phyloP scores from a whole-genome alignment of 64 coral and sea anemone species.

The Cladopsammia gracilis region DNA sequence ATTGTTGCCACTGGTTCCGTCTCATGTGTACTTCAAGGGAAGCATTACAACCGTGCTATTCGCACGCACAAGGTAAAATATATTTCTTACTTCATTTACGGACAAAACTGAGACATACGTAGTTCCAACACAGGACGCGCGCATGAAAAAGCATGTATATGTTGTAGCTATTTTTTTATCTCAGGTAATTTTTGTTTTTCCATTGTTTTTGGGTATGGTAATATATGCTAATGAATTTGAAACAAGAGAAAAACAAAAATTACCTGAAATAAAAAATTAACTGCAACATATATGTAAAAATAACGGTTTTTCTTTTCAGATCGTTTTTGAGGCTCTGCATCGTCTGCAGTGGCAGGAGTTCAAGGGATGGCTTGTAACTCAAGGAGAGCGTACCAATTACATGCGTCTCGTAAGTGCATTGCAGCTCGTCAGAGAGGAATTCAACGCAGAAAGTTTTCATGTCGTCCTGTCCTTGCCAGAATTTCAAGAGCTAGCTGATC shows the following conservation, averaged over 20 bases:
- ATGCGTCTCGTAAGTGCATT: slow-evolving; percentile 8
- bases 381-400: slow-evolving; percentile 8
- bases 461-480: slow-evolving; percentile 22
- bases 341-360: slow-evolving; percentile 42
- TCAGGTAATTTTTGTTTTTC: no score
- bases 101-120: no score
- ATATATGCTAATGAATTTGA: no score
- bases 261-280: no score
- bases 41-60: slow-evolving; percentile 41
- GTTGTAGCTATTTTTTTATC: no score
- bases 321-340: slow-evolving; percentile 68
- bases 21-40: slow-evolving; percentile 51
- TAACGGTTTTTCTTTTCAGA: no score
- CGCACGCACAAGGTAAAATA: background rate
- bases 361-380: slow-evolving; percentile 22
- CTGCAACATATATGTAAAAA: no score
- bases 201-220: no score
- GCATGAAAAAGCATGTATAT: no score
- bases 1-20: slow-evolving; percentile 35
- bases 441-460: slow-evolving; percentile 41
- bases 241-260: no score
- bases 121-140: no score
- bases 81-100: no score
- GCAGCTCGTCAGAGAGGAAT: slow-evolving; percentile 32
- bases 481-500: slow-evolving; percentile 12